Conservation (phyloP, 2,113 vertebrate genomes). For the Macquaria ambigua region DNA sequence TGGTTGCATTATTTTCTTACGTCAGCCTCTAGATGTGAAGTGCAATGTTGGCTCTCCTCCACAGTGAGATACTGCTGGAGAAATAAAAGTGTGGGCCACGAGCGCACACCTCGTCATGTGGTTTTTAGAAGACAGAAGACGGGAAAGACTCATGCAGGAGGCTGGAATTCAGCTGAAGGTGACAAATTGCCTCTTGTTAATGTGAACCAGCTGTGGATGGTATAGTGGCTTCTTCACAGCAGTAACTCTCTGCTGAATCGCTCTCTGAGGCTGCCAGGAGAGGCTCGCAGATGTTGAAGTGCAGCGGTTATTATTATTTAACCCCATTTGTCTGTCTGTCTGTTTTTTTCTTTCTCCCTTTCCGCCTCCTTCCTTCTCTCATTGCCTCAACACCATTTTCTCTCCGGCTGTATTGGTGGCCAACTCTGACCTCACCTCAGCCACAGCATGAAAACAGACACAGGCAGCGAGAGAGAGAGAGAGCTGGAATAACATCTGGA, state of each 20-base stretch:
- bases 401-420: constrained; percentile 39
- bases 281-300: constrained; percentile 41
- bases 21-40: constrained; percentile 23
- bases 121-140: constrained; percentile 1
- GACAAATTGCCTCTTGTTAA: constrained; percentile 72
- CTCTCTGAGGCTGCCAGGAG: constrained; percentile 26
- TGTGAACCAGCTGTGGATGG: constrained; percentile 69
- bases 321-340: constrained; percentile 33
- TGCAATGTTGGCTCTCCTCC: constrained; percentile 57
- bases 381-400: background rate
- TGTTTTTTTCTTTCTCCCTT: constrained; percentile 12
- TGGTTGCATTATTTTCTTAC: constrained; percentile 26
- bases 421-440: constrained; percentile 79
- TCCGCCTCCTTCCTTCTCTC: background rate
- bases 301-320: constrained; percentile 17
- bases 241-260: constrained; percentile 31
- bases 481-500: constrained; percentile 78
- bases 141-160: background rate
- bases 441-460: constrained; percentile 63
- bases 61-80: constrained; percentile 65
- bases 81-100: constrained; percentile 13
- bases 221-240: constrained; percentile 48
- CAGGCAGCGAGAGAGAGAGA: constrained; percentile 2
- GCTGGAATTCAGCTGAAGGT: constrained; percentile 67
- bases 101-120: background rate